A percentile compares a stretch with the other conserved stretches of the same genome.
These are phyloP conservation scores for Marisa cornuarietis DNA, from an alignment of 1,140 invertebrate species.

Conservation along the genomic window DNA sequence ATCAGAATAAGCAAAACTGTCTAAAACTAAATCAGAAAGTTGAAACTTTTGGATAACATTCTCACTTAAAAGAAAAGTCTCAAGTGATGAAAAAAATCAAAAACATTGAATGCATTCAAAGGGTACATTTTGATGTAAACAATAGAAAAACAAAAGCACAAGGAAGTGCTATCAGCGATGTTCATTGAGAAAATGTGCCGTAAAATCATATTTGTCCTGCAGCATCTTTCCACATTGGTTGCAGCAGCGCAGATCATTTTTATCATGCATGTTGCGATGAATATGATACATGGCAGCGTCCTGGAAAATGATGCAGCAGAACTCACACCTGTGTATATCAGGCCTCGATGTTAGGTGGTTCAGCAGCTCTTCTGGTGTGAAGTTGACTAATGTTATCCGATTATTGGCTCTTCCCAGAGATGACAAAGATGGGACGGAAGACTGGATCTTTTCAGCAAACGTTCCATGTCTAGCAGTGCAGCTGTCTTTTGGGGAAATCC, in stretches of 20 bases:
- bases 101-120: no score
- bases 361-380: conserved; percentile 47
- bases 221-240: conserved; percentile 51
- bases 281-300: conserved; percentile 56
- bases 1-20: no score
- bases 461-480: background rate
- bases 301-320: conserved; percentile 52
- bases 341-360: conserved; percentile 47
- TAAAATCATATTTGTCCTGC: conserved; percentile 51
- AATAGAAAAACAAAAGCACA: no score
- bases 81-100: no score
- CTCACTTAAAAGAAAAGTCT: no score
- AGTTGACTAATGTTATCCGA: conserved; percentile 45
- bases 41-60: no score
- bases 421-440: background rate
- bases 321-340: conserved; percentile 49
- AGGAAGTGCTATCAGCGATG: conserved; percentile 30
- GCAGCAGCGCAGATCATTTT: conserved; percentile 46
- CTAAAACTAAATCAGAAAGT: no score
- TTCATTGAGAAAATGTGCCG: conserved; percentile 50
- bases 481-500: conserved; percentile 6
- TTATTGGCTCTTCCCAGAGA: conserved; percentile 26
- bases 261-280: conserved; percentile 56
- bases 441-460: background rate
- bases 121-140: no score